phyloP scores from a whole-genome alignment of 2,797 vertebrate genomes.

The Epinephelus malabaricus region DNA sequence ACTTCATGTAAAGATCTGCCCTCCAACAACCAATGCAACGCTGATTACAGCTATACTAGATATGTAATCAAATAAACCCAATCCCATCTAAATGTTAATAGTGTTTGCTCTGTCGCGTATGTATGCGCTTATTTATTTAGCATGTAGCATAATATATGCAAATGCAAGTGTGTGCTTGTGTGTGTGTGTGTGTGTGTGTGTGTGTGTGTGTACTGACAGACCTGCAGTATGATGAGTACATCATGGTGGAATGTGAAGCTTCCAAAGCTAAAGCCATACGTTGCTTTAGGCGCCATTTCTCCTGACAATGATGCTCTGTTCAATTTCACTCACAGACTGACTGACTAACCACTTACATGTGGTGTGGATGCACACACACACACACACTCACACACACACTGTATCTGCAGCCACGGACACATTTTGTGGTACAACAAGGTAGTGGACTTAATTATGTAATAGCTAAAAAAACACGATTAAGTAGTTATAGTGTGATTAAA shows the following conservation, averaged over 20 bases:
- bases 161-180: conserved; percentile 26
- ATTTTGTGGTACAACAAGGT: conserved; percentile 36
- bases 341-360: conserved; percentile 76
- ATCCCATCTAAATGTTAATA: conserved; percentile 33
- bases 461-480: conserved; percentile 36
- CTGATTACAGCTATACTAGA: conserved; percentile 9
- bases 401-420: conserved; percentile 44
- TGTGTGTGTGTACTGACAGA: conserved; percentile 46
- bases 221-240: conserved; percentile 66
- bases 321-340: conserved; percentile 71
- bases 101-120: neutral
- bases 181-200: neutral
- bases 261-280: conserved; percentile 70
- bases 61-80: conserved; percentile 25
- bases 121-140: conserved; percentile 22
- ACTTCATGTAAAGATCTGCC: conserved; percentile 33
- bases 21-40: neutral
- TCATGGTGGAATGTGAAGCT: conserved; percentile 78
- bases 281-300: conserved; percentile 79
- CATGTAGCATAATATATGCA: conserved; percentile 34
- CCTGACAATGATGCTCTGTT: conserved; percentile 79
- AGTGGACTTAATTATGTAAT: conserved; percentile 42
- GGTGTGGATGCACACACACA: conserved; percentile 53
- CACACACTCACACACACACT: conserved; percentile 21
- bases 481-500: conserved; percentile 38